These are phyloP conservation scores for Bugula neritina DNA, from an alignment of 2,888 invertebrate genomes.

Conservation along the genomic window DNA sequence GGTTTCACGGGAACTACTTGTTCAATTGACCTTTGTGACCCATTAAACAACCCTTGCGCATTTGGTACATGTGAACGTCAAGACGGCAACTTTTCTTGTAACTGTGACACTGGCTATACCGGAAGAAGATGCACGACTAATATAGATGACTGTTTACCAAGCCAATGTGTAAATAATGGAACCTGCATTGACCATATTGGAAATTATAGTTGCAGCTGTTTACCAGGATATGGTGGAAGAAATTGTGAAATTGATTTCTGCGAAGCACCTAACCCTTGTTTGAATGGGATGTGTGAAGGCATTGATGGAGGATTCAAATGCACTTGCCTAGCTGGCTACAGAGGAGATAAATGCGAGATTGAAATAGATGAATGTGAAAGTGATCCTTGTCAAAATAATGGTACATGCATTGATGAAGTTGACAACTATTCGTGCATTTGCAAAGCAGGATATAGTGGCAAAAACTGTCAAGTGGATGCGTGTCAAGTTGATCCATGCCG, in stretches of 20 bases:
- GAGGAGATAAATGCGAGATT: background rate
- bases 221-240: background rate
- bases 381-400: slow-evolving; percentile 5
- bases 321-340: background rate
- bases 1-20: background rate
- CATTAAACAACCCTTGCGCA: background rate
- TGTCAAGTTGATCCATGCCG: background rate
- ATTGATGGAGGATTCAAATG: background rate
- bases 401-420: slow-evolving; percentile 10
- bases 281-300: background rate
- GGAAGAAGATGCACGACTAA: background rate
- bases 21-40: slow-evolving; percentile 8
- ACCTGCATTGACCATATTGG: background rate
- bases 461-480: background rate
- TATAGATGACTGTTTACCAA: background rate
- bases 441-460: background rate
- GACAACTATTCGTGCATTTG: background rate
- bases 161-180: background rate
- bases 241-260: slow-evolving; percentile 1
- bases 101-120: background rate
- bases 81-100: background rate
- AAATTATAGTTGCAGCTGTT: background rate
- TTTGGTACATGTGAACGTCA: background rate
- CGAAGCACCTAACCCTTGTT: background rate
- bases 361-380: slow-evolving; percentile 1